Evolutionary conservation across 1,140 invertebrate species (phyloP), one percentile per base, ranked within the genome.

Genomic region (Euura saliciscinereae): DNA sequence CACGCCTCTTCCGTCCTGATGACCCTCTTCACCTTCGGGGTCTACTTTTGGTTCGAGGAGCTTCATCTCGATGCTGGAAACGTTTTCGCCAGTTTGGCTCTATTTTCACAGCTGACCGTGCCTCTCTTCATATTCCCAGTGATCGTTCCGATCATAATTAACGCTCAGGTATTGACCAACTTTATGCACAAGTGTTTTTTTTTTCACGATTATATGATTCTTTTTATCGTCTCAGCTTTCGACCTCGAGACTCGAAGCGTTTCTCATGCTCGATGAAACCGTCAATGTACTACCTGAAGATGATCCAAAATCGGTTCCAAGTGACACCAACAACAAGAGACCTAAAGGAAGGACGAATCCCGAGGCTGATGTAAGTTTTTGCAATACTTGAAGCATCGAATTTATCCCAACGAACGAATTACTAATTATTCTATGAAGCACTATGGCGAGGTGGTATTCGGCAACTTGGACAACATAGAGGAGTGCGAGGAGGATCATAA

Each of bases 21-120:
- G 44, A 93, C 93, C 4, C 88, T 94, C n/a, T 89, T 94, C 10
- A 93, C 92, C 51, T 91, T 94, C 74, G 91, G 90, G 3, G 84
- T 91, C 64, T 92, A 93, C 78, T 91, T 90, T 72, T 84, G 88
- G 75, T 74, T 92, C 66, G 90, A 91, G 74, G 85, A 86, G 44
- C 82, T 77, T 69, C 86, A 90, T 65, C 86, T 95, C 64, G 91
- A 91, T 69, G 90, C 93, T 69, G 91, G 92, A 6, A 91, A 92
- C 76, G 90, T 93, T 65, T 95, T 96, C 81, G 91, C 94, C 42
- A 92, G 92, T 11, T 80, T 96, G 68, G 94, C 94, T 1, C 89
- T 96, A 6, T 95, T 95, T 82, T 94, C 94, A 78, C 94, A 95
- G 79, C 85, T 95, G 2, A 93, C 93, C 0, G 92, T 95, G 0